These are phyloP conservation scores for Rhodeus uyekii DNA, from an alignment of 2,797 vertebrate species.

Conservation along the genomic window DNA sequence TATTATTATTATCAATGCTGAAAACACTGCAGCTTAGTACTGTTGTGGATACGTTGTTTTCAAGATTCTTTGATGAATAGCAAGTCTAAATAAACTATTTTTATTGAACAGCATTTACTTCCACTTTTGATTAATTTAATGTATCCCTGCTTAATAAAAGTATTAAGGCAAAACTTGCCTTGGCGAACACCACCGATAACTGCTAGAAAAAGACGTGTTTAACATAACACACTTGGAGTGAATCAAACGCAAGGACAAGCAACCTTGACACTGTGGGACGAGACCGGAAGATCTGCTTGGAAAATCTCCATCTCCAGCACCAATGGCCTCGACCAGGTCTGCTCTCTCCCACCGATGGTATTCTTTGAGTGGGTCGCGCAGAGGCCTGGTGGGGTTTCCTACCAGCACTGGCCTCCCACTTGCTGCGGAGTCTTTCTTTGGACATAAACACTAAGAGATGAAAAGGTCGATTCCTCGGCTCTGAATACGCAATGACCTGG, in stretches of 20 bases:
- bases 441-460: constrained; percentile 55
- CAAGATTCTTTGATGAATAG: background rate
- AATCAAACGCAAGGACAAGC: background rate
- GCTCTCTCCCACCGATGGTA: background rate
- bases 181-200: background rate
- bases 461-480: constrained; percentile 63
- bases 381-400: background rate
- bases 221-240: background rate
- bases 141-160: background rate
- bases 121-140: background rate
- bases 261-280: background rate
- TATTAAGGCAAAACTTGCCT: background rate
- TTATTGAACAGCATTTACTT: background rate
- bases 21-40: background rate
- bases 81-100: background rate
- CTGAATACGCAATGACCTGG: constrained; percentile 65
- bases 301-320: constrained; percentile 12
- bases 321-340: background rate
- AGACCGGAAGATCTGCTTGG: background rate
- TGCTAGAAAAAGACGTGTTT: background rate
- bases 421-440: constrained; percentile 42
- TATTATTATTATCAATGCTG: background rate
- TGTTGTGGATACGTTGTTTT: too few relatives aligned
- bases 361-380: constrained; percentile 13
- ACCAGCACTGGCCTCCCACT: constrained; percentile 46